These are phyloP conservation scores for Nautilus pompilius DNA, from an alignment of 1,140 invertebrate species.

Conservation along the genomic window DNA sequence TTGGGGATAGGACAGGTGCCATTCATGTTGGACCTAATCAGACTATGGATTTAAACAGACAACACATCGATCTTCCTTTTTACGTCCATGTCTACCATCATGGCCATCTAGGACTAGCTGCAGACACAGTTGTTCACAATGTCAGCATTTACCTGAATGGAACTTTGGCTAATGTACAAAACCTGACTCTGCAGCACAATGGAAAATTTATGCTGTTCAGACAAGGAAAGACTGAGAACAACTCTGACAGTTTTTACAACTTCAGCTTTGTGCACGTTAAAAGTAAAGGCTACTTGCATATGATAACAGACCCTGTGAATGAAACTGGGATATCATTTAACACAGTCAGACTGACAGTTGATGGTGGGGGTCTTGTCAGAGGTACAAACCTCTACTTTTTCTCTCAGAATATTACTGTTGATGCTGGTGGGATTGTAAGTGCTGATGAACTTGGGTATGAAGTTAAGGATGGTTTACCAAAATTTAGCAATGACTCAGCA, in stretches of 20 bases:
- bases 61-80: conserved; percentile 36
- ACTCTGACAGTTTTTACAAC: conserved; percentile 21
- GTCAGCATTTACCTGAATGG: conserved; percentile 39
- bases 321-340: conserved; percentile 28
- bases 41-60: conserved; percentile 30
- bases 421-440: conserved; percentile 28
- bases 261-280: conserved; percentile 39
- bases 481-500: conserved; percentile 1
- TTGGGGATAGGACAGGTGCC: conserved; percentile 38
- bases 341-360: conserved; percentile 27
- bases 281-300: conserved; percentile 31
- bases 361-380: conserved; percentile 33
- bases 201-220: conserved; percentile 33
- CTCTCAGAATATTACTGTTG: conserved; percentile 35
- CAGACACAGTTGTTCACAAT: conserved; percentile 31
- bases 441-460: conserved; percentile 37
- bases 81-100: conserved; percentile 35
- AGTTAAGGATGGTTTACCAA: conserved; percentile 18
- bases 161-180: conserved; percentile 32
- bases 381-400: conserved; percentile 33
- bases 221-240: conserved; percentile 19
- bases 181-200: conserved; percentile 36
- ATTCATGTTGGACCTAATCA: conserved; percentile 34
- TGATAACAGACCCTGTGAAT: conserved; percentile 33
- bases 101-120: conserved; percentile 35